phyloP scores from a whole-genome alignment of 1,140 invertebrate genomes.

The Cotesia glomerata region DNA sequence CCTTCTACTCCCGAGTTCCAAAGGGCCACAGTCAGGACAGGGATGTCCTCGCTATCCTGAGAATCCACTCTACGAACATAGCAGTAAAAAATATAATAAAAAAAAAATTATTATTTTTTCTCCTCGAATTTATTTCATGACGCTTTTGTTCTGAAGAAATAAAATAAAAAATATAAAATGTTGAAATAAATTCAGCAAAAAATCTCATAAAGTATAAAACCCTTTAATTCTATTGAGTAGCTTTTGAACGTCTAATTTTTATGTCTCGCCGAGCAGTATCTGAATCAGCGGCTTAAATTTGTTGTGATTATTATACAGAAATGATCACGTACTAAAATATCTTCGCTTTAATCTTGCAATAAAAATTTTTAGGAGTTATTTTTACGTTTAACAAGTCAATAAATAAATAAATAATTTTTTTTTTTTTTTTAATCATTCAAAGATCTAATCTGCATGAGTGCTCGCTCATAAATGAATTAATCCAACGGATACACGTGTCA shows the following conservation, averaged over 20 bases:
- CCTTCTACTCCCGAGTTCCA: neutral
- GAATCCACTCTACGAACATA: neutral
- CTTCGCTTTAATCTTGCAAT: neutral
- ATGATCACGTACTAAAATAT: neutral
- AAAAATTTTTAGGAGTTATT: neutral
- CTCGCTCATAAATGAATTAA: too few species aligned
- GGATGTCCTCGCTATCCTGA: conserved; percentile 18
- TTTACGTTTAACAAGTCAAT: too few species aligned
- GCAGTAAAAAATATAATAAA: neutral
- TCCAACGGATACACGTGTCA: too few species aligned
- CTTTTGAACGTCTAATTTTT: conserved; percentile 1
- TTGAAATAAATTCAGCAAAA: neutral
- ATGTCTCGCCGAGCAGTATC: neutral
- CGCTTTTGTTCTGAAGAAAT: conserved; percentile 3
- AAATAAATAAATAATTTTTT: too few species aligned
- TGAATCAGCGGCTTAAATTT: neutral
- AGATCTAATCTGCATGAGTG: too few species aligned
- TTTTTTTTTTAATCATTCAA: too few species aligned
- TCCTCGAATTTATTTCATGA: conserved; percentile 11
- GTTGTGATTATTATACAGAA: neutral
- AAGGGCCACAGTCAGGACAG: neutral
- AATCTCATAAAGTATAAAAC: conserved; percentile 2
- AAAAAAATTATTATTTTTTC: conserved; percentile 14
- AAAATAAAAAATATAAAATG: neutral
- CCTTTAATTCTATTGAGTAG: conserved; percentile 2